phyloP scores from a whole-genome alignment of 2,888 invertebrate genomes.

The Phyllotreta cruciferae region DNA sequence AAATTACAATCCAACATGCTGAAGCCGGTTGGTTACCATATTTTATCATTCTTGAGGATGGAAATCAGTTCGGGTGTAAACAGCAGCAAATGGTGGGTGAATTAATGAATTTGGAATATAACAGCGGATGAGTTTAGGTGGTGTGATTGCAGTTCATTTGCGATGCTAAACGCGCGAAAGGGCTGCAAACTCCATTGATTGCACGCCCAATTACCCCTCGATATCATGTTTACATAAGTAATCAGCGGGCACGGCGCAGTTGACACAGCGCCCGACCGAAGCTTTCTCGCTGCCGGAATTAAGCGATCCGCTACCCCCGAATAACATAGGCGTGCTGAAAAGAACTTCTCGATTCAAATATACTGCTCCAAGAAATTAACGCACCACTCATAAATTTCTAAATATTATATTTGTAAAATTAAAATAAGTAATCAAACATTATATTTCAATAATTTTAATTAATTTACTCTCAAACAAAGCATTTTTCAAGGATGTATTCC shows the following conservation, averaged over 20 bases:
- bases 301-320: conserved; percentile 55
- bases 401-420: too few species aligned
- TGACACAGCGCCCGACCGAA: conserved; percentile 55
- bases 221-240: conserved; percentile 63
- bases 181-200: conserved; percentile 61
- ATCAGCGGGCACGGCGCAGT: conserved; percentile 57
- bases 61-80: conserved; percentile 34
- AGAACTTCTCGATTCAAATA: neutral
- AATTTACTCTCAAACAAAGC: too few species aligned
- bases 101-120: conserved; percentile 39
- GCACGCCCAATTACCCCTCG: conserved; percentile 62
- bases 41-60: conserved; percentile 28
- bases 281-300: conserved; percentile 56
- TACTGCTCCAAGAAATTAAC: too few species aligned
- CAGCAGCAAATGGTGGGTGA: conserved; percentile 40
- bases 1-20: conserved; percentile 1
- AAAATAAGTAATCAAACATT: too few species aligned
- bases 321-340: conserved; percentile 31
- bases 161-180: conserved; percentile 55
- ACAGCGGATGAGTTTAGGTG: conserved; percentile 40
- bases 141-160: conserved; percentile 54
- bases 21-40: conserved; percentile 21
- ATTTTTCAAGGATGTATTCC: too few species aligned
- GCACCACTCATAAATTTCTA: too few species aligned
- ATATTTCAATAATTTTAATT: too few species aligned